Evolutionary conservation across 2,797 vertebrate genomes (phyloP).

Genomic region (Poeciliopsis paucimaculata): DNA sequence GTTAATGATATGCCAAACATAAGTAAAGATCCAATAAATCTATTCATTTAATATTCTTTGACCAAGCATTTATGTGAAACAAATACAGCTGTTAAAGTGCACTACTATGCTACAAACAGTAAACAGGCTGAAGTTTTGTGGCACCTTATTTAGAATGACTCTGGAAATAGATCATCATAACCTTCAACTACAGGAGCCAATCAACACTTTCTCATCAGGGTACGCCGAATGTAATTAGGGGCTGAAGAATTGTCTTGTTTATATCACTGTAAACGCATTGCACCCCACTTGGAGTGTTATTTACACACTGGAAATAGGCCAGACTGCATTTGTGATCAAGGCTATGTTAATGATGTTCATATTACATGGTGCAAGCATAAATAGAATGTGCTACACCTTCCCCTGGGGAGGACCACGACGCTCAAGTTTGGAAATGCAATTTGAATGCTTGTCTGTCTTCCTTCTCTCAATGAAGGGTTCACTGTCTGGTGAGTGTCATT

Average conservation of each 20-base stretch:
- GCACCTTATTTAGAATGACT: conserved; percentile 40
- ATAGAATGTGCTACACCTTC: conserved; percentile 56
- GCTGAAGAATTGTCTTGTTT: conserved; percentile 62
- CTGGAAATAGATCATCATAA: conserved; percentile 61
- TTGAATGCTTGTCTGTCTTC: conserved; percentile 51
- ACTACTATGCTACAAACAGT: conserved; percentile 7
- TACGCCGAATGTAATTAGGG: conserved; percentile 59
- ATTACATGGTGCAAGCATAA: conserved; percentile 61
- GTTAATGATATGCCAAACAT: background rate
- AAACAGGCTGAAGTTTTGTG: conserved; percentile 22
- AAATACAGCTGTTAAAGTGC: conserved; percentile 13
- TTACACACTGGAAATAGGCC: conserved; percentile 70
- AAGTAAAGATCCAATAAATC: background rate
- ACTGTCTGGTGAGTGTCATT: conserved; percentile 67
- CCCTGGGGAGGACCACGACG: conserved; percentile 31
- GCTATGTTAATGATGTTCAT: conserved; percentile 70
- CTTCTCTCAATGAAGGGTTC: conserved; percentile 54
- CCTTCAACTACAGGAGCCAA: conserved; percentile 67
- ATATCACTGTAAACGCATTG: conserved; percentile 62
- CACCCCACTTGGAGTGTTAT: conserved; percentile 62
- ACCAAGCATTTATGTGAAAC: background rate
- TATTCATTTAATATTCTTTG: conserved; percentile 7
- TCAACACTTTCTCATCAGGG: conserved; percentile 63
- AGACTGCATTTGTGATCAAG: conserved; percentile 69
- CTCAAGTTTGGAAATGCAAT: conserved; percentile 56